A percentile compares a stretch with the other conserved stretches of the same genome.
Conservation (phyloP, 2,888 invertebrate species). For the Nomada ferruginata region DNA sequence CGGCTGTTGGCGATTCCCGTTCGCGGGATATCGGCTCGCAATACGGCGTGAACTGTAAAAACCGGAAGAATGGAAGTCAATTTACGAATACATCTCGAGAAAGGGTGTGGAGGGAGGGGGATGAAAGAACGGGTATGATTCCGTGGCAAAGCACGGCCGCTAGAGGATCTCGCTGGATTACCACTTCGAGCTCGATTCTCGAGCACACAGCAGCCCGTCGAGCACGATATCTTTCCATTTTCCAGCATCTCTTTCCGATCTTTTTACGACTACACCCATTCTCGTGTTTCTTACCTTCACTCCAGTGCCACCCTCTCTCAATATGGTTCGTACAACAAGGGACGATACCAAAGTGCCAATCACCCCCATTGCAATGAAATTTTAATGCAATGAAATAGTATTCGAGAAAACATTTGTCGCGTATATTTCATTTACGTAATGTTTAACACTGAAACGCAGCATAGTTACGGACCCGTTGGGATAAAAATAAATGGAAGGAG, state of each 20-base stretch:
- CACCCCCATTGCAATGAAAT: not conserved
- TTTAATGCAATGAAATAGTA: too few relatives aligned
- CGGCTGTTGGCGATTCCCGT: slow-evolving; percentile 12
- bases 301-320: not conserved
- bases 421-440: too few relatives aligned
- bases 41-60: slow-evolving; percentile 60
- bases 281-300: slow-evolving; percentile 23
- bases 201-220: slow-evolving; percentile 39
- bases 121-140: slow-evolving; percentile 48
- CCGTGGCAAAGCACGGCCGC: slow-evolving; percentile 14
- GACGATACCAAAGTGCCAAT: not conserved
- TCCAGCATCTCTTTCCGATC: slow-evolving; percentile 35
- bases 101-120: not conserved
- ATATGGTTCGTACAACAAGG: not conserved
- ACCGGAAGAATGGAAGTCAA: slow-evolving; percentile 55
- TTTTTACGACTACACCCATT: slow-evolving; percentile 42
- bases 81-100: slow-evolving; percentile 56
- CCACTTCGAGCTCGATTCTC: slow-evolving; percentile 36
- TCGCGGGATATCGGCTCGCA: slow-evolving; percentile 41
- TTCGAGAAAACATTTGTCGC: too few relatives aligned
- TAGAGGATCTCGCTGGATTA: slow-evolving; percentile 58
- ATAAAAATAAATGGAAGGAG: too few relatives aligned
- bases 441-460: too few relatives aligned
- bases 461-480: too few relatives aligned
- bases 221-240: slow-evolving; percentile 67